phyloP scores from a whole-genome alignment of 2,797 vertebrate genomes.

The Tangara arthus region DNA sequence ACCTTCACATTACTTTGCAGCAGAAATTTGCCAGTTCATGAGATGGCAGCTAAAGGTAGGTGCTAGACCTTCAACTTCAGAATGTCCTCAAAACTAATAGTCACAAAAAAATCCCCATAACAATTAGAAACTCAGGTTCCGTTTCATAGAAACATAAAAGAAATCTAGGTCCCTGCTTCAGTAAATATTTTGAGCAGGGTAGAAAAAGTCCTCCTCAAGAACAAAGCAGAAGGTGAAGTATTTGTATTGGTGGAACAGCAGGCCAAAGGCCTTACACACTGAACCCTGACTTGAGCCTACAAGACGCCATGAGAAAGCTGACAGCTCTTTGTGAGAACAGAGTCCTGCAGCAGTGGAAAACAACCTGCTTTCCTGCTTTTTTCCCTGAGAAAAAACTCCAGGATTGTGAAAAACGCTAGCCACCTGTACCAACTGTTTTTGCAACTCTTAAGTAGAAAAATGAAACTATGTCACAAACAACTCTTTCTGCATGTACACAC shows the following conservation, averaged over 20 bases:
- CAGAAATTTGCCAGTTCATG: neutral
- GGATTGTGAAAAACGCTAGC: neutral
- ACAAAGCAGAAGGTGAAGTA: neutral
- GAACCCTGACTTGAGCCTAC: neutral
- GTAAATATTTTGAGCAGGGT: neutral
- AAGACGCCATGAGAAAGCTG: neutral
- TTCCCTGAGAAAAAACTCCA: neutral
- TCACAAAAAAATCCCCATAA: neutral
- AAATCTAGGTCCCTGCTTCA: neutral
- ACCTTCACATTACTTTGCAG: no score
- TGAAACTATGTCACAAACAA: neutral
- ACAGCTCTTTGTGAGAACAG: neutral
- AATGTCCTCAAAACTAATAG: neutral
- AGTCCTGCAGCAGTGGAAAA: neutral
- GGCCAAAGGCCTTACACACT: neutral
- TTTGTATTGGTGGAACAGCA: neutral
- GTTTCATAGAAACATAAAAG: neutral
- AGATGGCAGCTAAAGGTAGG: neutral
- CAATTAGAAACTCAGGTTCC: neutral
- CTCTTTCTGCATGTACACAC: neutral
- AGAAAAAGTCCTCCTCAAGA: neutral
- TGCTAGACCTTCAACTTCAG: neutral
- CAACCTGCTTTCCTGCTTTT: neutral
- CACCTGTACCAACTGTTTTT: neutral
- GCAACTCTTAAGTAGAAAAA: neutral